Base-by-base conservation (phyloP, 2,888 invertebrate species). In the Zygogramma bicolorata region DNA sequence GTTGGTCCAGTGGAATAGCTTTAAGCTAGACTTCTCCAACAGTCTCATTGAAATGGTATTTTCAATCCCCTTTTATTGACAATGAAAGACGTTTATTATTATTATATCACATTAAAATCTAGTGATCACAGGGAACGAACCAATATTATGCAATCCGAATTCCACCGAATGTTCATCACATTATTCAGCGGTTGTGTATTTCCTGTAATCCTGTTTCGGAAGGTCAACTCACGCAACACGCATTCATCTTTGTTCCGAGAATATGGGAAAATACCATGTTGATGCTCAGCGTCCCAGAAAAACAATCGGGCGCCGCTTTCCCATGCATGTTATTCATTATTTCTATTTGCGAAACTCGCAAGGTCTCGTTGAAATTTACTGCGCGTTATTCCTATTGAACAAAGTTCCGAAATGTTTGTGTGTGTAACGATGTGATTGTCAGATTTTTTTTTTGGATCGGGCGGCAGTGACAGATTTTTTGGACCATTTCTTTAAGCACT, bases 271-370 rank as follows among this genome's bases (percentile, higher is more conserved):
- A 53, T 53, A 53, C 25, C 13, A 38, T 59, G 42, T 42, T 42
- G 42, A 68, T 72, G 65, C 68, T 58, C 68, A 72, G 46, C 60
- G 68, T 68, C 38, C 68, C 71, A 72, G 63, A 72, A 71, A 72
- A 68, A 59, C 63, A 63, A 63, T 63, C 27, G 46, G 10, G 15
- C 18, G 46, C 42, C 42, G 18, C 18, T 61, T 63, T 63, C 63
- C 63, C 63, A 63, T 40, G 63, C 29, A 46, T 29, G 29, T 25
- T 62, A 63, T 63, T 63, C 63, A 63, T 63, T 29, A 46, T 46
- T 63, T 18, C n/a, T 29, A 46, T 46, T 62, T 62, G 40, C 42
- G 15, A n/a, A 62, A 38, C 60, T 10, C 22, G 8, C 62, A 62
- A 62, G 62, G 62, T 62, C 63, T 63, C 25, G 13, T 53, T 25